Percentiles rank a stretch among this genome's conserved stretches.
Evolutionary conservation across 2,797 vertebrate species (phyloP).

Genomic region (Eurystomus glaucurus): DNA sequence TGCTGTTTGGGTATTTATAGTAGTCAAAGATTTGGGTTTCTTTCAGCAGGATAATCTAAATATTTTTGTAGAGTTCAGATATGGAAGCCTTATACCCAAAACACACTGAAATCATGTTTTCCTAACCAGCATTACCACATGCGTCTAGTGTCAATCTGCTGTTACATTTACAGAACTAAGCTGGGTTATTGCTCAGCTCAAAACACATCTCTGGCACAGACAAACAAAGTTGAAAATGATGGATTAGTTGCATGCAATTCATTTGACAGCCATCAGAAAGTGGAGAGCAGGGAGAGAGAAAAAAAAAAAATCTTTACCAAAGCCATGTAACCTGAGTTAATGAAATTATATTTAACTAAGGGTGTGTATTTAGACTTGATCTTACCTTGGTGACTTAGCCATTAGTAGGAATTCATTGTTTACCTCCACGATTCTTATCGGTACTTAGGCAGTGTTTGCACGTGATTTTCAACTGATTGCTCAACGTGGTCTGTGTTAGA

Average conservation of each 20-base stretch:
- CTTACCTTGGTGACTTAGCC: conserved; percentile 91
- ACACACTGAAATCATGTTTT: background rate
- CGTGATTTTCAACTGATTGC: conserved; percentile 87
- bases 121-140: background rate
- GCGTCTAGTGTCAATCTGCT: background rate
- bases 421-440: conserved; percentile 89
- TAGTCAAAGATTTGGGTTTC: no score
- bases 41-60: background rate
- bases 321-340: conserved; percentile 85
- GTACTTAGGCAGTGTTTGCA: conserved; percentile 88
- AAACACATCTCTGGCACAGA: conserved; percentile 44
- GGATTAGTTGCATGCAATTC: conserved; percentile 79
- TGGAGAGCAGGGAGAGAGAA: background rate
- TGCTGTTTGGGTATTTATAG: background rate
- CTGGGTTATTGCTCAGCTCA: conserved; percentile 20
- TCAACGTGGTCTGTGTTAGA: conserved; percentile 79
- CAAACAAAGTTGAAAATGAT: conserved; percentile 78
- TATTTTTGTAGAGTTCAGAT: background rate
- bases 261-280: conserved; percentile 79
- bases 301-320: conserved; percentile 53
- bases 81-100: background rate
- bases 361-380: conserved; percentile 89
- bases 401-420: conserved; percentile 91
- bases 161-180: background rate
- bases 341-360: conserved; percentile 88